These are phyloP conservation scores for Lepus townsendii DNA, from an alignment of 2,797 vertebrate species.

Conservation along the genomic window DNA sequence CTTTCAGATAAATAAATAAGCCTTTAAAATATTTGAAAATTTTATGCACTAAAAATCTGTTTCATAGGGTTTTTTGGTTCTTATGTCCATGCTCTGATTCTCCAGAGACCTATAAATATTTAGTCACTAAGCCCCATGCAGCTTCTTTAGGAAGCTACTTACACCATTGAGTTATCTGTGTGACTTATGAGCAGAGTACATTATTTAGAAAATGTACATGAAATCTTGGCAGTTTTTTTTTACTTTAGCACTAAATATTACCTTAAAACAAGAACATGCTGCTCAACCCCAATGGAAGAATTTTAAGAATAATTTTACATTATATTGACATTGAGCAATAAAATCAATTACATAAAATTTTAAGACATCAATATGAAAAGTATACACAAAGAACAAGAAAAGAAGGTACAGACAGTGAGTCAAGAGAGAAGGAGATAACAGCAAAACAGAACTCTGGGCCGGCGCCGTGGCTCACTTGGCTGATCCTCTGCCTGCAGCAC, in stretches of 20 bases:
- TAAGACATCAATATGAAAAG: slow-evolving; percentile 12
- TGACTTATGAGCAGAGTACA: background rate
- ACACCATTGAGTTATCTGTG: background rate
- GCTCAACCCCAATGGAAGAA: background rate
- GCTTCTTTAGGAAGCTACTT: background rate
- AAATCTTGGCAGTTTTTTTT: slow-evolving; percentile 26
- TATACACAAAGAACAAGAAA: background rate
- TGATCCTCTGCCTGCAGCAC: no score
- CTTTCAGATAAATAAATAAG: no score
- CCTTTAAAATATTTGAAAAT: background rate
- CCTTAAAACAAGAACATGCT: background rate
- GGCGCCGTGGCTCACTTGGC: no score
- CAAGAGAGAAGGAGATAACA: background rate
- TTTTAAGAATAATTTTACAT: slow-evolving; percentile 33
- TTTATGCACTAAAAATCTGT: slow-evolving; percentile 20
- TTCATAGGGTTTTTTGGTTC: background rate
- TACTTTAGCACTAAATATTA: slow-evolving; percentile 64
- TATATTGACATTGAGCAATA: background rate
- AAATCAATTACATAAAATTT: background rate
- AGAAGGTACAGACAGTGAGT: background rate
- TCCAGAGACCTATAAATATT: background rate
- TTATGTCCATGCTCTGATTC: background rate
- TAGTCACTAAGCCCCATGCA: background rate
- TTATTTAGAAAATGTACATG: background rate
- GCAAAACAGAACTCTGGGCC: no score